Percentiles rank a stretch among this genome's conserved stretches.
These are phyloP conservation scores for Baccha elongata DNA, from an alignment of 2,888 invertebrate species.

Conservation along the genomic window DNA sequence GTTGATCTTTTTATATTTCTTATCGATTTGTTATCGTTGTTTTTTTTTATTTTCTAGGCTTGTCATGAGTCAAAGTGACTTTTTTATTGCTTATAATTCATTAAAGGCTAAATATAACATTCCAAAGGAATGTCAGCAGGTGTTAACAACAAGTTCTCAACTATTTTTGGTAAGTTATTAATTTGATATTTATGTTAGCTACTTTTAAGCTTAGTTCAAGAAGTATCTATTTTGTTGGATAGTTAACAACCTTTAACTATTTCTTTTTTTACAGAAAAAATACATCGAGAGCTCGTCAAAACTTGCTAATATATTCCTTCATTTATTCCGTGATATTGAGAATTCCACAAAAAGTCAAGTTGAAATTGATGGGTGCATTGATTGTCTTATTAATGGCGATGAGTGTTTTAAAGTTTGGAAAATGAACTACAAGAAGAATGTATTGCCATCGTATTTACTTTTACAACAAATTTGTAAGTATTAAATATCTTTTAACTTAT, in stretches of 20 bases:
- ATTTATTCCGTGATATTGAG: conserved; percentile 78
- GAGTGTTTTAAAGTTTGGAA: conserved; percentile 81
- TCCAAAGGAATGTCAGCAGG: conserved; percentile 78
- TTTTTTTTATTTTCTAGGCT: conserved; percentile 51
- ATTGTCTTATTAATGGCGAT: conserved; percentile 77
- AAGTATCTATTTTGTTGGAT: too few relatives aligned
- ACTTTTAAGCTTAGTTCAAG: too few relatives aligned
- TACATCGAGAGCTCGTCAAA: conserved; percentile 78
- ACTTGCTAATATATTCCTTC: conserved; percentile 79
- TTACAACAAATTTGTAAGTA: conserved; percentile 77
- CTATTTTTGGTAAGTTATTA: conserved; percentile 78
- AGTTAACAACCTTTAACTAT: not conserved
- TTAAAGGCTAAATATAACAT: conserved; percentile 77
- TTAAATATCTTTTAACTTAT: not conserved
- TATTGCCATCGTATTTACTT: conserved; percentile 77
- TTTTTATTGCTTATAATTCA: conserved; percentile 78
- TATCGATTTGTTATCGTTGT: not conserved
- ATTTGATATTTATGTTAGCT: too few relatives aligned
- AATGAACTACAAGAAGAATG: conserved; percentile 81
- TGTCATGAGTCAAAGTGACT: conserved; percentile 76
- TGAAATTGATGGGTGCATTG: conserved; percentile 79
- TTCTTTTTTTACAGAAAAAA: conserved; percentile 75
- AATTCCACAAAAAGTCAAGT: conserved; percentile 71
- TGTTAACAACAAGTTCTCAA: conserved; percentile 77
- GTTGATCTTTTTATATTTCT: conserved; percentile 6